Percentiles rank a stretch among this genome's conserved stretches.
These are phyloP conservation scores for Montipora capitata DNA, from an alignment of 92 coral and sea anemone species.

Conservation along the genomic window DNA sequence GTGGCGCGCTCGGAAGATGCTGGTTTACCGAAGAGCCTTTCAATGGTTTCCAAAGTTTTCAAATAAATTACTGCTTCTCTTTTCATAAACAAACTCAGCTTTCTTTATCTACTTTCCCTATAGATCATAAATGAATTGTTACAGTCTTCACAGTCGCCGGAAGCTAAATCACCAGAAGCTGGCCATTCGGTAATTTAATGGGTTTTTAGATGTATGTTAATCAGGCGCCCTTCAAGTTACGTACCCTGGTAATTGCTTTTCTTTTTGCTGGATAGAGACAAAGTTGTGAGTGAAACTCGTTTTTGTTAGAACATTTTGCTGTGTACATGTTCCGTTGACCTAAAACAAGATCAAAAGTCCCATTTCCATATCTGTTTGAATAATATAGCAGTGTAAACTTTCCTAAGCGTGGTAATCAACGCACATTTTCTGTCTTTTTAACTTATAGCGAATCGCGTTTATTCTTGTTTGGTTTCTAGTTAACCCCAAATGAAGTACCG, in stretches of 20 bases:
- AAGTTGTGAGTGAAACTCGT: conserved; percentile 11
- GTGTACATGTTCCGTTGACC: background rate
- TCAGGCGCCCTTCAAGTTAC: background rate
- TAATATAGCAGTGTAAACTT: background rate
- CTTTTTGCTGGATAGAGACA: conserved; percentile 11
- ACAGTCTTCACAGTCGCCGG: background rate
- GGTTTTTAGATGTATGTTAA: conserved; percentile 1
- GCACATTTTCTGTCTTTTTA: too few species aligned
- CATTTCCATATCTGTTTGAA: conserved; percentile 7
- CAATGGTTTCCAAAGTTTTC: conserved; percentile 10
- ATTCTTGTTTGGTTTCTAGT: too few species aligned
- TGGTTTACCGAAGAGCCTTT: conserved; percentile 17
- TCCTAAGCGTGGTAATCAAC: too few species aligned
- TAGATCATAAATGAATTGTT: conserved; percentile 10
- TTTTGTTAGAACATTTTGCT: conserved; percentile 1
- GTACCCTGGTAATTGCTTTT: conserved; percentile 11
- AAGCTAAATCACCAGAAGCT: background rate
- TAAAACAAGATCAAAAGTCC: conserved; percentile 5
- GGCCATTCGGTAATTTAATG: background rate
- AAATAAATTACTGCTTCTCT: background rate
- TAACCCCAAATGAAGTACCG: too few species aligned
- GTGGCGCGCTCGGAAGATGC: conserved; percentile 7
- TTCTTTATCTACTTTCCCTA: conserved; percentile 10
- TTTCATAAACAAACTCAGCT: background rate
- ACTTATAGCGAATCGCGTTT: too few species aligned